Evolutionary conservation across 2,888 invertebrate species (phyloP).

Genomic region (Geotrupes spiniger): DNA sequence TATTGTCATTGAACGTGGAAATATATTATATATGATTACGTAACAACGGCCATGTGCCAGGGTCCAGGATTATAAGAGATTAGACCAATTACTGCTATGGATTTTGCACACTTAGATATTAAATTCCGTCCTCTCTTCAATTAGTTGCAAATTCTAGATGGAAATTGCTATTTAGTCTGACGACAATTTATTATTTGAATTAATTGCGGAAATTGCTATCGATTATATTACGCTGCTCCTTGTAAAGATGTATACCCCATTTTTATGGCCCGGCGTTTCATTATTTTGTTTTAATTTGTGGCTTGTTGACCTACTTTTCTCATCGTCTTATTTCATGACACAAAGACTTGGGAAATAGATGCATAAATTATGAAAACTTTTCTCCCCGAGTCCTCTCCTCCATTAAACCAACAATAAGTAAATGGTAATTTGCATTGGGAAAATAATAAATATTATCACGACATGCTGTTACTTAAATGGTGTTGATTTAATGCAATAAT

Average conservation of each 20-base stretch:
- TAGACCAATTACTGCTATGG: constrained; percentile 35
- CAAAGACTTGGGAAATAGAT: constrained; percentile 1
- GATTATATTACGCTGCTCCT: too few species aligned
- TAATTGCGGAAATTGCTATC: too few species aligned
- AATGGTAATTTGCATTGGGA: too few species aligned
- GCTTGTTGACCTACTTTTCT: constrained; percentile 1
- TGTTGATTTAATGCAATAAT: too few species aligned
- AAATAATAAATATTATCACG: too few species aligned
- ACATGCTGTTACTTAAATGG: too few species aligned
- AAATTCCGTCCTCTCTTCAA: constrained; percentile 24
- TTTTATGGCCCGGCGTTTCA: too few species aligned
- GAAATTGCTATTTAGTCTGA: constrained; percentile 2
- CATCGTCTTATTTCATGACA: constrained; percentile 2
- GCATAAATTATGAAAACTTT: constrained; percentile 1
- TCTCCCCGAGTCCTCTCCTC: too few species aligned
- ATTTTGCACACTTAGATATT: constrained; percentile 30
- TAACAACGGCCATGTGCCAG: constrained; percentile 23
- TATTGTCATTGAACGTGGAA: constrained; percentile 27
- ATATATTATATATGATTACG: constrained; percentile 33
- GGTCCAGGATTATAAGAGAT: constrained; percentile 32
- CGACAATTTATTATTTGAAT: constrained; percentile 2
- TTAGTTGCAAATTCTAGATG: constrained; percentile 20
- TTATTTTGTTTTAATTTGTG: constrained; percentile 4
- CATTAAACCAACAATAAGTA: too few species aligned
- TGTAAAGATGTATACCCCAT: too few species aligned